Percentiles rank a stretch among this genome's conserved stretches.
Conservation (phyloP, 2,113 vertebrate species). For the Odontophorus gujanensis region DNA sequence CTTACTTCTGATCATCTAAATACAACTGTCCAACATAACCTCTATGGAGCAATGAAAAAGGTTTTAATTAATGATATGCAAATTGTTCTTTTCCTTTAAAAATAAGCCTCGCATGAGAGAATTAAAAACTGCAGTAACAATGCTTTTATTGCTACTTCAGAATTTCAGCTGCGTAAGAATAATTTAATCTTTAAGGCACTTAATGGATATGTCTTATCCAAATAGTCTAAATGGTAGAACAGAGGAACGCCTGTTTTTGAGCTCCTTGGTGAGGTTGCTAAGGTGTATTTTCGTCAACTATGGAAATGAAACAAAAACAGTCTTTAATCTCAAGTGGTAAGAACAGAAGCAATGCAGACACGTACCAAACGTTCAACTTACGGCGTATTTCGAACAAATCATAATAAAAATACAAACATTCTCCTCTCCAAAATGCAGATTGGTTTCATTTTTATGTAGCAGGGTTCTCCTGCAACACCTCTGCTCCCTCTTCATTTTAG, state of each 20-base stretch:
- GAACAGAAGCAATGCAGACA: neutral
- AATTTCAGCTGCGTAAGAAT: slow-evolving; percentile 67
- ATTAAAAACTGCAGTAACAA: slow-evolving; percentile 47
- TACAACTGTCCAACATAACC: slow-evolving; percentile 67
- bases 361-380: neutral
- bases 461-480: neutral
- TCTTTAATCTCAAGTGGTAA: neutral
- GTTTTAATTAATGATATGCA: slow-evolving; percentile 75
- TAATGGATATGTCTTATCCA: slow-evolving; percentile 64
- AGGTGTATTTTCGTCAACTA: slow-evolving; percentile 18
- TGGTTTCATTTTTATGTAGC: neutral
- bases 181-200: slow-evolving; percentile 58
- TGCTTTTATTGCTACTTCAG: slow-evolving; percentile 69
- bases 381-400: neutral
- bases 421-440: neutral
- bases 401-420: neutral
- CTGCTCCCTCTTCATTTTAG: neutral
- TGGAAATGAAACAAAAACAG: neutral
- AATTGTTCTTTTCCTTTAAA: slow-evolving; percentile 71
- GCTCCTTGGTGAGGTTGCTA: slow-evolving; percentile 10
- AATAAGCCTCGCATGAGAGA: slow-evolving; percentile 62
- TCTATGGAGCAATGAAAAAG: slow-evolving; percentile 69
- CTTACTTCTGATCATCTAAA: slow-evolving; percentile 66
- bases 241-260: slow-evolving; percentile 50
- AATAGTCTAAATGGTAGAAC: slow-evolving; percentile 49